Percentiles rank a stretch among this genome's conserved stretches.
These are phyloP conservation scores for Tetrax tetrax DNA, from an alignment of 2,113 vertebrate species.

Conservation along the genomic window DNA sequence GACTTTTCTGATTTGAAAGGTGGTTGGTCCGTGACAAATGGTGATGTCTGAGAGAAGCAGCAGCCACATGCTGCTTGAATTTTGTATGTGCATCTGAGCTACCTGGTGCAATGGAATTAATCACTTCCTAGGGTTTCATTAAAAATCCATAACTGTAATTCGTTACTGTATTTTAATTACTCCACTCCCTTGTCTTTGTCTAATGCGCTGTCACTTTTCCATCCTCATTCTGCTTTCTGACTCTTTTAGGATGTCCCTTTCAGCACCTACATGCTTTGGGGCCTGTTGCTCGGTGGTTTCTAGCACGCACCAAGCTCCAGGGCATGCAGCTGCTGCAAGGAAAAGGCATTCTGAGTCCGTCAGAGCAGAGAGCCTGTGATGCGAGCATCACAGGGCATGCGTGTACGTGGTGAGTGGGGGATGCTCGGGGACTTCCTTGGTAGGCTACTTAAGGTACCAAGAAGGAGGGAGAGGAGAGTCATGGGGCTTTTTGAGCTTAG, in stretches of 20 bases:
- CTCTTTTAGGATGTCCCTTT: conserved; percentile 30
- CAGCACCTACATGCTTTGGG: conserved; percentile 21
- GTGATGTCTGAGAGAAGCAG: neutral
- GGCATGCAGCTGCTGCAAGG: neutral
- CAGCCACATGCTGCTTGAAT: neutral
- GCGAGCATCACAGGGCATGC: neutral
- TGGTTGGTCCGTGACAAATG: neutral
- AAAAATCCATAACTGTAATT: neutral
- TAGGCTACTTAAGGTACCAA: neutral
- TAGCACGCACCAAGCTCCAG: neutral
- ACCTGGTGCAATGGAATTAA: neutral
- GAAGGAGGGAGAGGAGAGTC: neutral
- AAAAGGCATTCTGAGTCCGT: neutral
- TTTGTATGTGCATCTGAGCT: neutral
- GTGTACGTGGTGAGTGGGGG: neutral
- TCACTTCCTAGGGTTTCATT: neutral
- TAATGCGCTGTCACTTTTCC: neutral
- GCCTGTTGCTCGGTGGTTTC: neutral
- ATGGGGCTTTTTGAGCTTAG: neutral
- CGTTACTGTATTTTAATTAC: neutral
- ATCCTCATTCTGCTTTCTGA: conserved; percentile 48
- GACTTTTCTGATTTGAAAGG: neutral
- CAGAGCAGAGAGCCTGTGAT: conserved; percentile 30
- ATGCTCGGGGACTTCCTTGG: neutral
- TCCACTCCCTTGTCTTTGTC: conserved; percentile 14